phyloP scores from a whole-genome alignment of 2,888 invertebrate species.

The Chaitophorus viminalis region DNA sequence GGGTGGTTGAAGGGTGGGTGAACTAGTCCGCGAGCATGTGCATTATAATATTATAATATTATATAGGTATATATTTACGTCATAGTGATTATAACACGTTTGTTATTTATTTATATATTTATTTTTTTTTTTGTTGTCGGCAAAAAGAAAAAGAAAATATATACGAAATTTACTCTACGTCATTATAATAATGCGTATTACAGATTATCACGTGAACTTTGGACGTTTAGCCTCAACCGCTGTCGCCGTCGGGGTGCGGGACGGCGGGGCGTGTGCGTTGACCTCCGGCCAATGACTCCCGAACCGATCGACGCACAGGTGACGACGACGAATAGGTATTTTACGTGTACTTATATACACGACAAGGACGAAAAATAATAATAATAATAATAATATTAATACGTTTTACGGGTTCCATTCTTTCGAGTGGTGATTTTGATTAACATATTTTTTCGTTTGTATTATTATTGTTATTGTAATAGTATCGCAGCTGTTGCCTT shows the following conservation, averaged over 20 bases:
- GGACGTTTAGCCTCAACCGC: not conserved
- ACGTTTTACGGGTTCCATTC: no score
- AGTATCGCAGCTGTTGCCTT: not conserved
- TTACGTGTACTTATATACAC: not conserved
- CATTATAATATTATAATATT: not conserved
- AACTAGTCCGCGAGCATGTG: not conserved
- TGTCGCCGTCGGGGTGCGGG: not conserved
- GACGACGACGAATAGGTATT: not conserved
- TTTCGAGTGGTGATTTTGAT: not conserved
- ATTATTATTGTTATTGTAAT: not conserved
- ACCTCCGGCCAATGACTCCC: slow-evolving; percentile 59
- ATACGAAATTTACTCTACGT: not conserved
- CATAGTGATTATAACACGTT: slow-evolving; percentile 46
- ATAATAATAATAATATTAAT: not conserved
- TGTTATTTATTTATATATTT: no score
- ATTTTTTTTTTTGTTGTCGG: not conserved
- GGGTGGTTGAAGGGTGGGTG: not conserved
- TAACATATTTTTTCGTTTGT: no score
- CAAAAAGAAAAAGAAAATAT: not conserved
- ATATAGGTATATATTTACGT: no score
- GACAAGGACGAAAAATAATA: not conserved
- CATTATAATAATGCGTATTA: not conserved
- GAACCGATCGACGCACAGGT: slow-evolving; percentile 12
- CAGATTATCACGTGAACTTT: slow-evolving; percentile 29
- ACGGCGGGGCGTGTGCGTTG: slow-evolving; percentile 46